Evolutionary conservation across 1,140 invertebrate genomes (phyloP).

Genomic region (Conus ventricosus): DNA sequence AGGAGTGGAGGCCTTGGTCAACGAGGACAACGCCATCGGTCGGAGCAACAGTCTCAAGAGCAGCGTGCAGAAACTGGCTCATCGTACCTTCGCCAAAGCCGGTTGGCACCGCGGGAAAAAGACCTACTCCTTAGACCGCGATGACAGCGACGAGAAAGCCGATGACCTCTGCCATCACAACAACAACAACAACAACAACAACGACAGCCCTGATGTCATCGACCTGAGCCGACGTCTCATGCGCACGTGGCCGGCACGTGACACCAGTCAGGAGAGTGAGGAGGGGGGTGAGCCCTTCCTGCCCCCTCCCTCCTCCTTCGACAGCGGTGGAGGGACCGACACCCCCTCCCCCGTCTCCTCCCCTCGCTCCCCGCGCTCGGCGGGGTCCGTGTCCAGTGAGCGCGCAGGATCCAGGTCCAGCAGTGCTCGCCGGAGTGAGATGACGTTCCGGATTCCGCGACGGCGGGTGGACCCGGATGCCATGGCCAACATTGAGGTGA

Average conservation of each 20-base stretch:
- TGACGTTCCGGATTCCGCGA: conserved; percentile 27
- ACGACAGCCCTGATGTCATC: conserved; percentile 33
- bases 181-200: neutral
- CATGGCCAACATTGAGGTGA: conserved; percentile 63
- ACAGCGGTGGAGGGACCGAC: neutral
- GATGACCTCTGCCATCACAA: conserved; percentile 13
- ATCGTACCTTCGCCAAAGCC: conserved; percentile 45
- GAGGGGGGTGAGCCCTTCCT: neutral
- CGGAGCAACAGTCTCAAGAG: conserved; percentile 57
- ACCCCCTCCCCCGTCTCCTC: conserved; percentile 20
- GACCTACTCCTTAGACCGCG: neutral
- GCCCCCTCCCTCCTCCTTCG: conserved; percentile 11
- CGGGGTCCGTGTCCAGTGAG: conserved; percentile 23
- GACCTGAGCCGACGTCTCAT: conserved; percentile 31
- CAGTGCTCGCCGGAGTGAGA: neutral
- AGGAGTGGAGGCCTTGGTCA: neutral
- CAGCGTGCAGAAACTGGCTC: conserved; percentile 45
- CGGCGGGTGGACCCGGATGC: conserved; percentile 55
- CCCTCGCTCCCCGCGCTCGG: conserved; percentile 1
- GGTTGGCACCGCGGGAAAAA: conserved; percentile 29
- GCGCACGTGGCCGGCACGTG: conserved; percentile 19
- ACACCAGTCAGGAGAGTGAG: neutral
- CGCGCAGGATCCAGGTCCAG: conserved; percentile 18
- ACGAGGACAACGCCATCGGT: conserved; percentile 26
- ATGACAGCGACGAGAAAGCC: neutral